A percentile compares a stretch with the other conserved stretches of the same genome.
phyloP scores from a whole-genome alignment of 2,797 vertebrate species.

The Anableps anableps region DNA sequence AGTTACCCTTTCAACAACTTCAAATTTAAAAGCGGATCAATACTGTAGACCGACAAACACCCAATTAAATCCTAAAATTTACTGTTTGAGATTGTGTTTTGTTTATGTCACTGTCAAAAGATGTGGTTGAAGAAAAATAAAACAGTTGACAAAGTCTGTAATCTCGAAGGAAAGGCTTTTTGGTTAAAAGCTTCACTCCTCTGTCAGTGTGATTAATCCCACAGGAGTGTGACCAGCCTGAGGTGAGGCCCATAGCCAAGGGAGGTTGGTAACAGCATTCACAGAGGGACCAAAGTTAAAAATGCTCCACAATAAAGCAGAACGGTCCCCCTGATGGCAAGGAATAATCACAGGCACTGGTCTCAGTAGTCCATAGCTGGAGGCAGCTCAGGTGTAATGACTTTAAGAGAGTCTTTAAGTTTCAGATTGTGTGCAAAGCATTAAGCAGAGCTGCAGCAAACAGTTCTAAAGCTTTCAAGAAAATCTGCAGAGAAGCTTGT shows the following conservation, averaged over 20 bases:
- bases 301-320: conserved; percentile 39
- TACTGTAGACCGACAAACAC: background rate
- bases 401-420: conserved; percentile 16
- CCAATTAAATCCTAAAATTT: conserved; percentile 14
- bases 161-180: conserved; percentile 46
- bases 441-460: conserved; percentile 24
- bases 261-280: conserved; percentile 39
- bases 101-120: conserved; percentile 34
- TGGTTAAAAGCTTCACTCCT: conserved; percentile 35
- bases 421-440: conserved; percentile 25
- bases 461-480: conserved; percentile 5
- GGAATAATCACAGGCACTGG: conserved; percentile 51
- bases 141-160: conserved; percentile 44
- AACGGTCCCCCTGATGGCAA: conserved; percentile 35
- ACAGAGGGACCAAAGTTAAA: conserved; percentile 20
- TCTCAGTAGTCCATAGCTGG: conserved; percentile 29
- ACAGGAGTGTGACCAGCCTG: conserved; percentile 38
- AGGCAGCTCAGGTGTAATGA: conserved; percentile 33
- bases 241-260: conserved; percentile 40
- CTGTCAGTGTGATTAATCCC: conserved; percentile 51
- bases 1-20: background rate
- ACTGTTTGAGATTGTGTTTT: conserved; percentile 15
- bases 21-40: background rate
- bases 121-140: conserved; percentile 45
- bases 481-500: conserved; percentile 13